Evolutionary conservation across 2,113 vertebrate species (phyloP).

Genomic region (Grantiella picta): DNA sequence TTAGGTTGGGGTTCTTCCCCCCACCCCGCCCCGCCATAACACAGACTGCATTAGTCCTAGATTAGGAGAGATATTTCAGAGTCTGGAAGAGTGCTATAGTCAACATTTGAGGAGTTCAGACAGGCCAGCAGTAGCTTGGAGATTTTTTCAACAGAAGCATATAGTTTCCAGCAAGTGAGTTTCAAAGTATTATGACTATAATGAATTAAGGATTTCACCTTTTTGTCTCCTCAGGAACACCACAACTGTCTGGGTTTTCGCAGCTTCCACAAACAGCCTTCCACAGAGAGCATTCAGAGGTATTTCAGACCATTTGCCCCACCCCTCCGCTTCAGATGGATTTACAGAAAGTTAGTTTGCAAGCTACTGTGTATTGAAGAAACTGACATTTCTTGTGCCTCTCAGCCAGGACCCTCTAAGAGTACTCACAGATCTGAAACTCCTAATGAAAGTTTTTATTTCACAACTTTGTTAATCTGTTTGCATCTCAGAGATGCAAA

Average conservation of each 20-base stretch:
- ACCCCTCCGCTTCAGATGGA: not conserved
- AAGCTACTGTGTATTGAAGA: not conserved
- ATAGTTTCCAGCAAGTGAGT: not conserved
- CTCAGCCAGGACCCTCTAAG: not conserved
- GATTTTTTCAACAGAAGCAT: not conserved
- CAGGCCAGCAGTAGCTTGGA: not conserved
- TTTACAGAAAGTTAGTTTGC: not conserved
- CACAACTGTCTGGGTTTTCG: not conserved
- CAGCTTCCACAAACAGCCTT: not conserved
- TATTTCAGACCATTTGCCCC: not conserved
- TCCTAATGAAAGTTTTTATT: not conserved
- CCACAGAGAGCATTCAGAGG: not conserved
- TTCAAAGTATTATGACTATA: not conserved
- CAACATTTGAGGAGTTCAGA: not conserved
- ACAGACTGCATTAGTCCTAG: not conserved
- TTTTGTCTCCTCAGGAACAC: not conserved
- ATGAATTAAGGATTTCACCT: not conserved
- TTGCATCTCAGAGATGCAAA: not conserved
- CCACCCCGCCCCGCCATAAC: fast-evolving
- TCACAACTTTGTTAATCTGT: not conserved
- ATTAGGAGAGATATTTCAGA: not conserved
- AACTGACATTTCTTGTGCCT: not conserved
- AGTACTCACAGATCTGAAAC: not conserved
- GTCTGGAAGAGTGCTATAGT: not conserved
- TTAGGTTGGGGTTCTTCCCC: fast-evolving